Percentiles rank a stretch among this genome's conserved stretches.
Evolutionary conservation across 2,888 invertebrate genomes (phyloP).

Genomic region (Diplazon laetatorius): DNA sequence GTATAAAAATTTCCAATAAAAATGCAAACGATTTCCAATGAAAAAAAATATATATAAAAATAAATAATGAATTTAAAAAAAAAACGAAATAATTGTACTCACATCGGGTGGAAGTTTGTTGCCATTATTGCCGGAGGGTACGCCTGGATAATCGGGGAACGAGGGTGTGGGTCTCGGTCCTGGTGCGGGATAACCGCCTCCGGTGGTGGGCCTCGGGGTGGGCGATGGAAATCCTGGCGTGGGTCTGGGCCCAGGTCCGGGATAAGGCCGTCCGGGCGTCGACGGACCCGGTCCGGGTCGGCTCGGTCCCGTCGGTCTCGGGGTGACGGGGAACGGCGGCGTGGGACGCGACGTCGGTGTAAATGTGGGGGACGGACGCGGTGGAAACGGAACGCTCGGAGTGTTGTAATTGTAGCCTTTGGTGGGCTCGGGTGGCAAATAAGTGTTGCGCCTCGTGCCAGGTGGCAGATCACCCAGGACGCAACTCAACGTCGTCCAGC

Average conservation of each 20-base stretch:
- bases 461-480: slow-evolving; percentile 85
- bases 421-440: slow-evolving; percentile 89
- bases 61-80: not conserved
- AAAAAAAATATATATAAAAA: not conserved
- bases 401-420: slow-evolving; percentile 88
- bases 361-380: slow-evolving; percentile 70
- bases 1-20: too few species aligned
- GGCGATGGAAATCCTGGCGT: slow-evolving; percentile 69
- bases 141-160: slow-evolving; percentile 75
- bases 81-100: slow-evolving; percentile 62
- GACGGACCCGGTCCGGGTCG: slow-evolving; percentile 63
- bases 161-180: slow-evolving; percentile 76
- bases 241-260: slow-evolving; percentile 69
- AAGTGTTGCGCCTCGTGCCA: slow-evolving; percentile 87
- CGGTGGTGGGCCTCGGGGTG: slow-evolving; percentile 58
- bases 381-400: slow-evolving; percentile 85
- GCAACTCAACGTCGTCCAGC: slow-evolving; percentile 77
- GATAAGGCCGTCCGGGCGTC: slow-evolving; percentile 66
- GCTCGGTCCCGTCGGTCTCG: slow-evolving; percentile 65
- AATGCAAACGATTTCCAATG: not conserved
- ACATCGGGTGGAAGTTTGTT: slow-evolving; percentile 74
- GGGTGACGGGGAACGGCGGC: slow-evolving; percentile 67
- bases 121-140: slow-evolving; percentile 71
- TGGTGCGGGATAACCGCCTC: slow-evolving; percentile 72
- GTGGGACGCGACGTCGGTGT: slow-evolving; percentile 69